phyloP scores from a whole-genome alignment of 2,888 invertebrate species.

The Gasteruption jaculator region DNA sequence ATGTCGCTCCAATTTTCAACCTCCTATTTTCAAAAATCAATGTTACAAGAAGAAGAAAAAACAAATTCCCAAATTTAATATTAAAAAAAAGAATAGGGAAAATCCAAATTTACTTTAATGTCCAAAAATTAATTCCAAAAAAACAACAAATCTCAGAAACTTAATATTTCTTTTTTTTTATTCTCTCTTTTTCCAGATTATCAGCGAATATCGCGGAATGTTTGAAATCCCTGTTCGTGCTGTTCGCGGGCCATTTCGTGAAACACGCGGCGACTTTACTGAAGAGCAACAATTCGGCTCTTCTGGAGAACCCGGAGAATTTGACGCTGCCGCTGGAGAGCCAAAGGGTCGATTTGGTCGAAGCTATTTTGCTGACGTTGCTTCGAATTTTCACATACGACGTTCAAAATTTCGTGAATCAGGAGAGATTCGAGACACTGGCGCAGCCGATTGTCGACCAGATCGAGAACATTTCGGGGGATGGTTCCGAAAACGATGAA shows the following conservation, averaged over 20 bases:
- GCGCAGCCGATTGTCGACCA: conserved; percentile 88
- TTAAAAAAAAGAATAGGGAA: conserved; percentile 2
- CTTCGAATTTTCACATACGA: conserved; percentile 77
- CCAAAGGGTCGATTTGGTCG: conserved; percentile 55
- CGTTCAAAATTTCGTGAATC: conserved; percentile 77
- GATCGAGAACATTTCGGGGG: conserved; percentile 71
- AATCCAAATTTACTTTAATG: too few relatives aligned
- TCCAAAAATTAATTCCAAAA: neutral
- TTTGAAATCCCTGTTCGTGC: conserved; percentile 80
- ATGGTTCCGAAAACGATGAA: conserved; percentile 60
- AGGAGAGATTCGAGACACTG: conserved; percentile 77
- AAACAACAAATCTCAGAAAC: neutral
- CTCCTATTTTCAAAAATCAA: too few relatives aligned
- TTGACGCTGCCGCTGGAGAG: conserved; percentile 55
- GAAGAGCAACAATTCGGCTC: conserved; percentile 63
- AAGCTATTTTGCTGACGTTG: conserved; percentile 71
- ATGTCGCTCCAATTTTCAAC: too few relatives aligned
- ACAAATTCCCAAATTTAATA: conserved; percentile 5
- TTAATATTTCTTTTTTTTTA: conserved; percentile 31
- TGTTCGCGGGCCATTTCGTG: conserved; percentile 85
- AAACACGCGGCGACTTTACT: conserved; percentile 75
- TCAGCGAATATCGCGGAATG: conserved; percentile 75
- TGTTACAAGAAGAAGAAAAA: too few relatives aligned
- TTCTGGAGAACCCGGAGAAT: conserved; percentile 55
- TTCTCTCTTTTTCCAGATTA: conserved; percentile 54